Conservation (phyloP, 2,113 vertebrate species). For the Notarius quadriscutis region DNA sequence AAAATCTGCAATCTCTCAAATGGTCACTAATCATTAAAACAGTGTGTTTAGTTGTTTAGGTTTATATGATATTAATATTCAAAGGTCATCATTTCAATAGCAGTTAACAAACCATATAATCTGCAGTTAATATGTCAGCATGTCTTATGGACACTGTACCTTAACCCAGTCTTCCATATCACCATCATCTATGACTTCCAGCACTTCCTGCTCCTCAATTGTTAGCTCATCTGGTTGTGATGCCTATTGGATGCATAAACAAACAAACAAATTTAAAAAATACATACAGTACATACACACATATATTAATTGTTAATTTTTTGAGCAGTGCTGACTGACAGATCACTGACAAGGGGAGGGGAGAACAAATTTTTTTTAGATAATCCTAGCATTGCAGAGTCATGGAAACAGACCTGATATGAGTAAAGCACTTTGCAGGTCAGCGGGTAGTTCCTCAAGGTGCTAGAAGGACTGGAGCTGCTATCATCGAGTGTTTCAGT, state of each 20-base stretch:
- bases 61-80: neutral
- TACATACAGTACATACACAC: no score
- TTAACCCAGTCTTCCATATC: conserved; percentile 99
- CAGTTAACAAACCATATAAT: neutral
- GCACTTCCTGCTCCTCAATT: conserved; percentile 94
- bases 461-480: conserved; percentile 95
- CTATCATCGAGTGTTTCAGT: conserved; percentile 96
- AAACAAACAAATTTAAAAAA: no score
- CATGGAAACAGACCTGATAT: conserved; percentile 80
- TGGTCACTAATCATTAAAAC: neutral
- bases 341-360: neutral
- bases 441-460: conserved; percentile 92
- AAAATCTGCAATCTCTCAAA: neutral
- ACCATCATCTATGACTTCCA: conserved; percentile 98
- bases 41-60: neutral
- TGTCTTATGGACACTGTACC: conserved; percentile 68
- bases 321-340: neutral
- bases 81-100: neutral
- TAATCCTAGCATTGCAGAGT: neutral
- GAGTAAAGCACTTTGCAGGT: conserved; percentile 99
- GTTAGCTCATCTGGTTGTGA: conserved; percentile 97
- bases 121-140: neutral
- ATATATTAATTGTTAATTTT: neutral
- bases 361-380: neutral
- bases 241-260: conserved; percentile 72